These are phyloP conservation scores for Ommatoiulus sabulosus DNA, from an alignment of 2,888 invertebrate species.

Conservation along the genomic window DNA sequence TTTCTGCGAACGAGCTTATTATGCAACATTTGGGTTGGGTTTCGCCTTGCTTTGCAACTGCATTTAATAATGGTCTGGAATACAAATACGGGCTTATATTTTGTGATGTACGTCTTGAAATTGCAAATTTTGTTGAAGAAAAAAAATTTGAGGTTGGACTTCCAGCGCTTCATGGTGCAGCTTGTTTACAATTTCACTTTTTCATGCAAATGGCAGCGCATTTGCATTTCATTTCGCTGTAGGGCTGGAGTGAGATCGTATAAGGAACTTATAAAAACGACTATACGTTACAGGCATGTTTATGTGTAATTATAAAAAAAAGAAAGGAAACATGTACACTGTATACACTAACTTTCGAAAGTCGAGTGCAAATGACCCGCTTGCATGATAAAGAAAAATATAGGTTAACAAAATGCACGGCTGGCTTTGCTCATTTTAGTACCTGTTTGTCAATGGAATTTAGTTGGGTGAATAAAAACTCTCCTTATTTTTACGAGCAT, in stretches of 20 bases:
- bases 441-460: neutral
- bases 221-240: neutral
- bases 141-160: neutral
- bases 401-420: neutral
- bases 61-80: neutral
- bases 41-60: neutral
- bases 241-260: neutral
- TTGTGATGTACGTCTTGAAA: neutral
- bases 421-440: neutral
- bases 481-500: neutral
- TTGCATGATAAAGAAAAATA: neutral
- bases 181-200: neutral
- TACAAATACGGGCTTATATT: neutral
- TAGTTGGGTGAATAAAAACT: neutral
- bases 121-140: slow-evolving; percentile 1
- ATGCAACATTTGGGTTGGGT: neutral
- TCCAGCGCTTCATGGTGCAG: neutral
- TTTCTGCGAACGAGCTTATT: neutral
- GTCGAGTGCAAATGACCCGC: neutral
- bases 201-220: neutral
- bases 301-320: neutral
- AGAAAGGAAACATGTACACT: neutral
- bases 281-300: neutral
- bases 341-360: neutral
- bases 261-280: neutral